These are phyloP conservation scores for Psittacula cyanocephala DNA, from an alignment of 2,113 vertebrate species.

Conservation along the genomic window DNA sequence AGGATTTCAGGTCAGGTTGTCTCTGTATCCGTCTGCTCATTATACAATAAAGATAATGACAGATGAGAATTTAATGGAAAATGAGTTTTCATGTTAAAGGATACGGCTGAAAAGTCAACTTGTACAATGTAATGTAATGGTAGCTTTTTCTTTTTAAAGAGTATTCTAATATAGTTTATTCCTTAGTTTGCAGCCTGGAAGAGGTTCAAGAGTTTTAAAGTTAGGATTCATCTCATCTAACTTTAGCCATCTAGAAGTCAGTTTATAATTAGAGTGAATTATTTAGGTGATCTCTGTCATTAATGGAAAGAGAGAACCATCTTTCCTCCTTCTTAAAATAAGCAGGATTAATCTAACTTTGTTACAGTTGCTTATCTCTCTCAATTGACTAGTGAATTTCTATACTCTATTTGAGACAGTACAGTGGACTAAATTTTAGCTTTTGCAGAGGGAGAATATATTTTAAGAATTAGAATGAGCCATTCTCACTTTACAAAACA, in stretches of 20 bases:
- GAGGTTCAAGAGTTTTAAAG: background rate
- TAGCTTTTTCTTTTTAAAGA: background rate
- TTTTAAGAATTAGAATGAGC: background rate
- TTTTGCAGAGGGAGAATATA: background rate
- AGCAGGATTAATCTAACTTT: background rate
- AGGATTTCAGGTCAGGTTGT: background rate
- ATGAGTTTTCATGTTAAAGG: background rate
- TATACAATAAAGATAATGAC: background rate
- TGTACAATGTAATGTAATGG: background rate
- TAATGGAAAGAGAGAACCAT: background rate
- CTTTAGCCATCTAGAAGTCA: background rate
- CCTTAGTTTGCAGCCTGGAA: background rate
- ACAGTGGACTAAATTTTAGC: background rate
- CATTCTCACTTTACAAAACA: background rate
- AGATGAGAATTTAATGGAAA: background rate
- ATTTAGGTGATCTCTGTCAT: background rate
- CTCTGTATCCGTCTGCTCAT: background rate
- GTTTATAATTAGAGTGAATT: slow-evolving; percentile 5
- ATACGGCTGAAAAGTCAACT: background rate
- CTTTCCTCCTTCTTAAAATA: background rate
- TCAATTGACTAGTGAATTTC: background rate
- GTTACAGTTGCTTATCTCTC: background rate
- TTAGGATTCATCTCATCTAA: background rate
- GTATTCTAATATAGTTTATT: background rate
- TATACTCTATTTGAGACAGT: background rate